phyloP scores from a whole-genome alignment of 2,797 vertebrate genomes.

The Onychomys torridus region DNA sequence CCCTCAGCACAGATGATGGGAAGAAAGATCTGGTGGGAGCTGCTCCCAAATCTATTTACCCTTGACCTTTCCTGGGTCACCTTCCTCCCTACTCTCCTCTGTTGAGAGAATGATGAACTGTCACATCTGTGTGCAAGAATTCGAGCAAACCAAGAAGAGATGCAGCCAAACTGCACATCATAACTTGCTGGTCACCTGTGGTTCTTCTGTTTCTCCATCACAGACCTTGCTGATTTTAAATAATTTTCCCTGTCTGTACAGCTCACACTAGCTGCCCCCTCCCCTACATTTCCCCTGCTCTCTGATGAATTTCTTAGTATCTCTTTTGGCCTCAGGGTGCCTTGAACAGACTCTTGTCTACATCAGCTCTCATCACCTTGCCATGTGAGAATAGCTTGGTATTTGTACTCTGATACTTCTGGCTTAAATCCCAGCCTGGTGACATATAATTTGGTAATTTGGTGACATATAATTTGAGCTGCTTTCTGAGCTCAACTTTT shows the following conservation, averaged over 20 bases:
- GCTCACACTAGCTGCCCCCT: background rate
- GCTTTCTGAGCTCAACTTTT: background rate
- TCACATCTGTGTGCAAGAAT: background rate
- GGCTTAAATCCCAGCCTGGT: background rate
- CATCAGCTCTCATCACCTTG: background rate
- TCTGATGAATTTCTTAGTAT: background rate
- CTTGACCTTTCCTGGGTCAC: background rate
- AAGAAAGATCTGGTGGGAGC: background rate
- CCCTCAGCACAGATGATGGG: background rate
- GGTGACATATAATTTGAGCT: background rate
- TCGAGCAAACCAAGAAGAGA: background rate
- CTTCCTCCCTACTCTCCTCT: background rate
- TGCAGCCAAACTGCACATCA: fast-evolving
- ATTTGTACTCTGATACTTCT: background rate
- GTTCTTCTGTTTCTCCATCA: background rate
- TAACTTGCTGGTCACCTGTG: fast-evolving
- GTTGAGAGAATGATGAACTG: background rate
- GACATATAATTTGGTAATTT: background rate
- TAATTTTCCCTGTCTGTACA: background rate
- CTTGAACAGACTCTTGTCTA: background rate
- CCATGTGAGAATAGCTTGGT: background rate
- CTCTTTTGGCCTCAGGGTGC: background rate
- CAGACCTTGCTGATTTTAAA: background rate
- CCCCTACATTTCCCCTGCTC: fast-evolving
- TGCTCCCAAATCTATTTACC: background rate